Evolutionary conservation across 2,113 vertebrate genomes (phyloP), one percentile per base, ranked within the genome.

Genomic region (Synodontis membranacea): DNA sequence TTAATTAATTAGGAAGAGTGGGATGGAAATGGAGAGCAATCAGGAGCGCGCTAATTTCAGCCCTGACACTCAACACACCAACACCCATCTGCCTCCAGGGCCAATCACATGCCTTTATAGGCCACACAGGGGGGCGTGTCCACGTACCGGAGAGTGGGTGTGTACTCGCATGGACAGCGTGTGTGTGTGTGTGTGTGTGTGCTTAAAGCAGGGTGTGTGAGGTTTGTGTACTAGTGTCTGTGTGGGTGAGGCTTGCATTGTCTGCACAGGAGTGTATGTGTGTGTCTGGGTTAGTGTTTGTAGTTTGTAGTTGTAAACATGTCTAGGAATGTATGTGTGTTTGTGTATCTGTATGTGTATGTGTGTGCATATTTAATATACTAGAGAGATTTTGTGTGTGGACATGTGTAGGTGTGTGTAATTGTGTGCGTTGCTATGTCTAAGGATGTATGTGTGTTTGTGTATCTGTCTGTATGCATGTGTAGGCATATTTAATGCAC

Each of bases 1-100:
- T 95, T 94, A 94, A 94, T 95, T 94, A 94, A 95, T 95, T 94
- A 93, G 94, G 89, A 92, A 90, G 87, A 87, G 91, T 90, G 92
- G 92, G 93, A 93, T 92, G 92, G 92, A 94, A 94, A 94, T 92
- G 91, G 91, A 92, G 93, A 91, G 93, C 91, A 94, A 94, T 94
- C 92, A 94, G 92, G 92, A 92, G 90, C 91, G 92, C 90, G 93
- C 94, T 94, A 93, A 94, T 94, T 95, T 94, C 89, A 92, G 91
- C 86, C 84, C 92, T 95, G 94, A 93, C 94, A 95, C 93, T 95
- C 94, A 95, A 93, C 93, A 94, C 89, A 87, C 89, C 93, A 92
- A 86, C 80, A 86, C 89, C 86, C 75, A 85, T 92, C 92, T 87
- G 88, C 92, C 92, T 90, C 80, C 91, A 91, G 92, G 89, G 90